These are phyloP conservation scores for Hippocampus barbouri DNA, from an alignment of 2,113 vertebrate species.

Conservation along the genomic window DNA sequence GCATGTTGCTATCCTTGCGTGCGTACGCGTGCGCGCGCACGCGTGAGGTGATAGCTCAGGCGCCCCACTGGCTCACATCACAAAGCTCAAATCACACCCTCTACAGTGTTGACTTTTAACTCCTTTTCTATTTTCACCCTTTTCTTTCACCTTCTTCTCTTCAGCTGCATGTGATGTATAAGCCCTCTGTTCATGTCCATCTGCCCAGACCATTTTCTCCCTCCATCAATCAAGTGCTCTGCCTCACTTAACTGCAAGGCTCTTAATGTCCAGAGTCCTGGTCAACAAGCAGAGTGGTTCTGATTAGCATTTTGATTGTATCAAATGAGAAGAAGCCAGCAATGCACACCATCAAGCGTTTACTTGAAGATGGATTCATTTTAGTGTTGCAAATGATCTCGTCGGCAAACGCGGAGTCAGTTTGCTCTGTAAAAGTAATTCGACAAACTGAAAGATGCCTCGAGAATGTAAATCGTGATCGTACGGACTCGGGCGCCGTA, in stretches of 20 bases:
- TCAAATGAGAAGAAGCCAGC: conserved; percentile 24
- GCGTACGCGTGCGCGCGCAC: conserved; percentile 15
- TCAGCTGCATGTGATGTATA: background rate
- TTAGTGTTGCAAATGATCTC: conserved; percentile 22
- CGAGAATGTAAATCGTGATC: conserved; percentile 21
- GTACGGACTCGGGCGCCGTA: background rate
- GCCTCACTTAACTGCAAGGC: conserved; percentile 12
- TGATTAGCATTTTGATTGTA: conserved; percentile 58
- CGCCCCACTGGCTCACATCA: conserved; percentile 50
- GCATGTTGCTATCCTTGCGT: conserved; percentile 20
- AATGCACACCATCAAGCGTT: conserved; percentile 37
- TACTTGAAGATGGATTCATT: conserved; percentile 29
- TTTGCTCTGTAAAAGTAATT: conserved; percentile 27
- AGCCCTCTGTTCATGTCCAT: background rate
- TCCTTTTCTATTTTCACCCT: background rate
- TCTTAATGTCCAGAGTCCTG: conserved; percentile 8
- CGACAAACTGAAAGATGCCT: conserved; percentile 29
- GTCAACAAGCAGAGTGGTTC: conserved; percentile 14
- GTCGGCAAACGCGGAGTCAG: conserved; percentile 29
- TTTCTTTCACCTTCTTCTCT: background rate
- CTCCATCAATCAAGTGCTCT: conserved; percentile 6
- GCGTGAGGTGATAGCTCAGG: conserved; percentile 26
- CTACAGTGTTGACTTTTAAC: conserved; percentile 21
- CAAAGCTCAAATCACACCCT: conserved; percentile 29
- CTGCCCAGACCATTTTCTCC: background rate